Percentiles rank a stretch among this genome's conserved stretches.
phyloP scores from a whole-genome alignment of 2,797 vertebrate genomes.

The Takifugu rubripes region DNA sequence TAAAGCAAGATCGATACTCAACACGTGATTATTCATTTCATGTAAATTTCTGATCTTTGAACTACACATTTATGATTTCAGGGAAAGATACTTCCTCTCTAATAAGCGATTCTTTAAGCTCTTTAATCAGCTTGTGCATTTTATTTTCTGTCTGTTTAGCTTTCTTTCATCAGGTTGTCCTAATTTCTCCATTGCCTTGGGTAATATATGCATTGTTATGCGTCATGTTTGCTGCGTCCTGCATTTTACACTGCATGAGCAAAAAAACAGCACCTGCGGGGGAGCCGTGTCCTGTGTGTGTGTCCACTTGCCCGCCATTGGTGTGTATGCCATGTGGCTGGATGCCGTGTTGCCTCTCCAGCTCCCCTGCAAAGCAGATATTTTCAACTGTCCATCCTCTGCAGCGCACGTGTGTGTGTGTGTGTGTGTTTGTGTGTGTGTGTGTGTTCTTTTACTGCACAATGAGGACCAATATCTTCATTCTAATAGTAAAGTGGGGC shows the following conservation, averaged over 20 bases:
- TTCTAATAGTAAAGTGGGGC: too few species aligned
- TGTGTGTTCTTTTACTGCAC: too few species aligned
- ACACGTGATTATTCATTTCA: neutral
- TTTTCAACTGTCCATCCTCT: neutral
- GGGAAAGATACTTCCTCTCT: neutral
- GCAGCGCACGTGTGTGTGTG: neutral
- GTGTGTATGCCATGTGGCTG: conserved; percentile 83
- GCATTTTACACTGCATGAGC: conserved; percentile 29
- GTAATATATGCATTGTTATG: conserved; percentile 21
- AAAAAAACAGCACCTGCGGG: conserved; percentile 72
- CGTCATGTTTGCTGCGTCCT: conserved; percentile 28
- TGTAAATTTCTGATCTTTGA: neutral
- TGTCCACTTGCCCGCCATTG: conserved; percentile 86
- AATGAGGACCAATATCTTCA: too few species aligned
- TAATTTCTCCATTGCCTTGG: conserved; percentile 25
- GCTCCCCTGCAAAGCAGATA: conserved; percentile 81
- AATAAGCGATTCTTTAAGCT: neutral
- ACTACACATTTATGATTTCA: neutral
- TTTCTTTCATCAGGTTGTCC: conserved; percentile 10
- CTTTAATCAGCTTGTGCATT: conserved; percentile 1
- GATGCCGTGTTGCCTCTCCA: conserved; percentile 91
- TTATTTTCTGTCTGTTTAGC: neutral
- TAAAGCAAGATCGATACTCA: neutral
- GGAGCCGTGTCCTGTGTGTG: conserved; percentile 81
- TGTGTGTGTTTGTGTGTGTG: too few species aligned